Evolutionary conservation across 1,140 invertebrate species (phyloP).

Genomic region (Calosoma granatense): DNA sequence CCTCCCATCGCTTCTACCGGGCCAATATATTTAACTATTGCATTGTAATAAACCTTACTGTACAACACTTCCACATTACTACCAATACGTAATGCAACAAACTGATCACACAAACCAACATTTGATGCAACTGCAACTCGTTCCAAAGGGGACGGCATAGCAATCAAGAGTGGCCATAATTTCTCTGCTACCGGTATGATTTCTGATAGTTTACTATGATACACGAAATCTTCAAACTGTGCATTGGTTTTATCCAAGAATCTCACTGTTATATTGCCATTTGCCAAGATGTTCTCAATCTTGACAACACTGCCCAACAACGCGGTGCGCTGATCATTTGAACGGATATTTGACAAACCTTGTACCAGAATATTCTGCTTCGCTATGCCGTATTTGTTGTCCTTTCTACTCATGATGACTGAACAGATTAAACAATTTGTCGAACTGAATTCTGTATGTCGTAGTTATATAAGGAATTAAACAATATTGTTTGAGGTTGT

Average conservation of each 20-base stretch:
- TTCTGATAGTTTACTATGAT: slow-evolving; percentile 24
- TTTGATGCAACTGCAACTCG: slow-evolving; percentile 39
- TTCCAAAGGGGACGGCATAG: slow-evolving; percentile 37
- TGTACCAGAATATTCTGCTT: slow-evolving; percentile 23
- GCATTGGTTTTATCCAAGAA: slow-evolving; percentile 25
- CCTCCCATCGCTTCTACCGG: slow-evolving; percentile 38
- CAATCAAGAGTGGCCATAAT: slow-evolving; percentile 40
- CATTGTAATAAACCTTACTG: slow-evolving; percentile 29
- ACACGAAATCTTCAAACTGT: slow-evolving; percentile 17
- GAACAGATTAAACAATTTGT: too few relatives aligned
- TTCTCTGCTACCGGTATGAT: slow-evolving; percentile 29
- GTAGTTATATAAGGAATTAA: too few relatives aligned
- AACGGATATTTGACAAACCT: slow-evolving; percentile 15
- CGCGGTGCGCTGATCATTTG: slow-evolving; percentile 18
- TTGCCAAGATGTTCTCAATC: slow-evolving; percentile 21
- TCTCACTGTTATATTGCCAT: slow-evolving; percentile 19
- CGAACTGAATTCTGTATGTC: too few relatives aligned
- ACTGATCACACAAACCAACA: slow-evolving; percentile 33
- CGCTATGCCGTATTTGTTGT: slow-evolving; percentile 25
- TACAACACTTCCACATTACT: slow-evolving; percentile 29
- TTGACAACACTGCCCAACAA: slow-evolving; percentile 29
- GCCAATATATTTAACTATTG: slow-evolving; percentile 42
- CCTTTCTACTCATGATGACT: slow-evolving; percentile 10
- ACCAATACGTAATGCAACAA: slow-evolving; percentile 29
- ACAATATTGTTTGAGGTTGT: too few relatives aligned